Evolutionary conservation across 1,140 invertebrate genomes (phyloP).

Genomic region (Hylaeus volcanicus): DNA sequence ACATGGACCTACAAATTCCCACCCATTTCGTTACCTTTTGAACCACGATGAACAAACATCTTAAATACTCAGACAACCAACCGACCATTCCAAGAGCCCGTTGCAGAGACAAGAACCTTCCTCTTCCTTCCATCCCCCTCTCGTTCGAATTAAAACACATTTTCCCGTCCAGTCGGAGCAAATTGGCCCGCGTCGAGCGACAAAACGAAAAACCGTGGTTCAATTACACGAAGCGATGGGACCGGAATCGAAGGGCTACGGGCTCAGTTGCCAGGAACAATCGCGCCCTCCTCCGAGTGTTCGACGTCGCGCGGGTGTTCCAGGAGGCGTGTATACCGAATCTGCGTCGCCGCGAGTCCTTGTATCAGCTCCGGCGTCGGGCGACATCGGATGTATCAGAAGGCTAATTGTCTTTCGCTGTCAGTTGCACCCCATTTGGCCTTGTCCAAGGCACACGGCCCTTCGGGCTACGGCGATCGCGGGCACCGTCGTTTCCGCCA

Average conservation of each 20-base stretch:
- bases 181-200: constrained; percentile 18
- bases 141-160: constrained; percentile 1
- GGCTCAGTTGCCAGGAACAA: constrained; percentile 32
- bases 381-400: constrained; percentile 72
- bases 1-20: no score
- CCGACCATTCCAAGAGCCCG: no score
- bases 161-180: neutral
- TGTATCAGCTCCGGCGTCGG: constrained; percentile 27
- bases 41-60: no score
- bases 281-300: neutral
- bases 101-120: no score
- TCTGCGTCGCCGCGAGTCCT: constrained; percentile 19
- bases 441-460: constrained; percentile 72
- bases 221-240: constrained; percentile 19
- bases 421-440: constrained; percentile 73
- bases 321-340: constrained; percentile 49
- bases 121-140: neutral
- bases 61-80: no score
- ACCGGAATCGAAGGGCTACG: constrained; percentile 8
- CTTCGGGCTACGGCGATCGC: constrained; percentile 59
- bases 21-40: no score
- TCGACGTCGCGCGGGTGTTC: constrained; percentile 4
- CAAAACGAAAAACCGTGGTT: constrained; percentile 39
- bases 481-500: constrained; percentile 14
- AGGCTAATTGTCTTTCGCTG: constrained; percentile 75